Evolutionary conservation across 2,797 vertebrate species (phyloP).

Genomic region (Leontopithecus rosalia): DNA sequence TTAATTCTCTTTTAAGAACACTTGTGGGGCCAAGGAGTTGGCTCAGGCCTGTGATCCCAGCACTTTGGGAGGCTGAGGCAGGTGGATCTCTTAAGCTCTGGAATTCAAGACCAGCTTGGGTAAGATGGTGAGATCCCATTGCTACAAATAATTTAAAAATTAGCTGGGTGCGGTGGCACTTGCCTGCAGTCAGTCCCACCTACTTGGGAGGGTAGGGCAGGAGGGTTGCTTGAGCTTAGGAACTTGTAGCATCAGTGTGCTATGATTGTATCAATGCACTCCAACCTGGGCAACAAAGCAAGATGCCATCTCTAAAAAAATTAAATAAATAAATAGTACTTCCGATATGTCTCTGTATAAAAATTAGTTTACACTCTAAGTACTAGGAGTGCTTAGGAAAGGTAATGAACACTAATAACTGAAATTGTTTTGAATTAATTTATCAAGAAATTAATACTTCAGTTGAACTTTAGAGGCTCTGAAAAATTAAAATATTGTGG

Average conservation of each 20-base stretch:
- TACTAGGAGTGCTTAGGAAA: neutral
- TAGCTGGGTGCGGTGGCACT: neutral
- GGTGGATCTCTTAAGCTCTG: neutral
- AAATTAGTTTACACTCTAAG: neutral
- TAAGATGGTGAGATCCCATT: neutral
- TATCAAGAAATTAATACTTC: neutral
- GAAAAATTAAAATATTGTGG: neutral
- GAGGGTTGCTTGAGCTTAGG: neutral
- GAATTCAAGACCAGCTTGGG: neutral
- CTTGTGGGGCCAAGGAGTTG: neutral
- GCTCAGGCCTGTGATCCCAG: neutral
- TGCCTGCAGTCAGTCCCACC: neutral
- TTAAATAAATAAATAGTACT: neutral
- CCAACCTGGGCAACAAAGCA: neutral
- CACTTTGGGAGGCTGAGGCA: neutral
- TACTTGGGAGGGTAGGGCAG: neutral
- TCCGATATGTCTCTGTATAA: neutral
- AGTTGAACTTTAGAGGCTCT: neutral
- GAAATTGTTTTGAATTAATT: neutral
- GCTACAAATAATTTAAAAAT: neutral
- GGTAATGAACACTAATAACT: neutral
- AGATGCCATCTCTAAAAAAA: neutral
- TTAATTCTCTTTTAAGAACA: neutral
- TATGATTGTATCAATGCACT: neutral
- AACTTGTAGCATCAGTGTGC: neutral